Base-by-base conservation (phyloP, 2,888 invertebrate species). In the Pachycephus smyrnensis region DNA sequence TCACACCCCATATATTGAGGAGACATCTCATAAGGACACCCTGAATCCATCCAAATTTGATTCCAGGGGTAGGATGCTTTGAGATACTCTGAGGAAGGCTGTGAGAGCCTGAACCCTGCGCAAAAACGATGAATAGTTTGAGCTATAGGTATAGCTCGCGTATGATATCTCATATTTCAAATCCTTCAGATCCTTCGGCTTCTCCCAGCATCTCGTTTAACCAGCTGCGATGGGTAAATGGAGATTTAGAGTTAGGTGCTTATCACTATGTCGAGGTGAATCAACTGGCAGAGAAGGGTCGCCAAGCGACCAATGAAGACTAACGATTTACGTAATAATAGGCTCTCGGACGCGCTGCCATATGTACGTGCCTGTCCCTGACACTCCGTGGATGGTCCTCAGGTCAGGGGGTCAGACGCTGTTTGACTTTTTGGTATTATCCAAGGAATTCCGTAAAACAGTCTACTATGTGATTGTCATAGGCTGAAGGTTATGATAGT, bases 1-100 rank as follows among this genome's bases (percentile, higher is more conserved):
- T 99, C 85, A 99, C 99, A 77, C 99, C 99, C 97, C 98, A 99
- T 89, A 99, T 99, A 92, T 99, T 99, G 89, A 99, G 95, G 73
- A 99, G 94, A 90, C 99, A 99, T 91, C 97, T 97, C 92, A 97
- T 96, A 81, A 97, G 93, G 30, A 97, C 97, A 30, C 97, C 98
- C 91, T 96, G 93, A 88, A 98, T 97, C 97, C 97, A 98, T 92
- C 97, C 97, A 90, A 98, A 92, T 91, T 97, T 97, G 84, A 97
- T 95, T 30, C 92, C 92, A 15, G 31, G 15, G 68, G 91, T 89
- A 85, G 94, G 93, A 2, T 55, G 55, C 23, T 55, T 55, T 9
- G 23, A 55, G 55, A 23, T 55, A 23, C 23, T 23, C 23, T 23
- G 55, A 23, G 55, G 55, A 23, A 55, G 55, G 55, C 55, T 55